Base-by-base conservation (phyloP, 2,113 vertebrate species). In the Oryzias melastigma region DNA sequence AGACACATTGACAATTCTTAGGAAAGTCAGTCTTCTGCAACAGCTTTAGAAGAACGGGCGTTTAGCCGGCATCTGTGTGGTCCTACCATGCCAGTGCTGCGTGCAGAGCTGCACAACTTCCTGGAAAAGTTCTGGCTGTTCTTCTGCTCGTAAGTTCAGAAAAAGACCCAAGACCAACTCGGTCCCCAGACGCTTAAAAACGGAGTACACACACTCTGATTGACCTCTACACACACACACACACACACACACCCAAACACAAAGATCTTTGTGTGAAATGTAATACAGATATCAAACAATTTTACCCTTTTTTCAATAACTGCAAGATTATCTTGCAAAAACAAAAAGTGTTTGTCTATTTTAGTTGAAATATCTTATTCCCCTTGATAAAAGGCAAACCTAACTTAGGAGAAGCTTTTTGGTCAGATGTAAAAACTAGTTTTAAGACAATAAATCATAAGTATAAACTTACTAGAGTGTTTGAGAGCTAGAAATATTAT, bases 151-250 rank as follows among this genome's bases (percentile, higher is more conserved):
- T 4, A 89, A 62, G 1, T 90, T 90, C 46, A 90, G 68, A 46
- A 90, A 91, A 61, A 91, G 73, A 16, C 84, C 88, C 65, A 91
- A 62, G 16, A 85, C 87, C 82, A 90, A 62, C 74, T 89, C 85
- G 3, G 86, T 82, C 17, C 85, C 88, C 49, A 89, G 73, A 25
- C 27, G 53, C 62, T 89, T 91, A 49, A 87, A 90, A 44, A 60
- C 25, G 2, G 79, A 47, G 59, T 90, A 91, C 17, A 80, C 78
- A 42, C 73, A 78, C 67, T 76, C 52, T 17, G 87, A 73, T 68
- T 68, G 65, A 6, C 56, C 75, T 51, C 85, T 89, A 24, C 18
- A 56, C 15, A 72, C 40, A 53, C 18, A 46, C 41, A 58, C 41
- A 58, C 2, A 19, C 24, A 50, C 14, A 43, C 10, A 44, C 16